Base-by-base conservation (phyloP, 1,140 invertebrate species). In the Pollicipes pollicipes region DNA sequence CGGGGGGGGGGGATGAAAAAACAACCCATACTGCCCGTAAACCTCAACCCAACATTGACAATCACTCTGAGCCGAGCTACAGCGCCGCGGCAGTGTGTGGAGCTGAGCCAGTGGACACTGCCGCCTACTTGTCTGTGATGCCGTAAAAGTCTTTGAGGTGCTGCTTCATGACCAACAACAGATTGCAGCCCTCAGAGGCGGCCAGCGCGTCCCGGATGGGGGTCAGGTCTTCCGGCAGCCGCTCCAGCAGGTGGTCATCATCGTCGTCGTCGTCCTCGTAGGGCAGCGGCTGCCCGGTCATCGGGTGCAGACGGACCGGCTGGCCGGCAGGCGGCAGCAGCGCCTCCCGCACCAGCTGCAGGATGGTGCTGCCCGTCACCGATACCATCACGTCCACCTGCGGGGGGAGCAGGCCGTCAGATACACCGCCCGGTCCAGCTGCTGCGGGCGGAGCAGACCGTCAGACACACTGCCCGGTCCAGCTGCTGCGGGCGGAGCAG, bases 61-160 rank as follows among this genome's bases (percentile, higher is more conserved):
- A n/a, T n/a, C n/a, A n/a, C n/a, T n/a, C n/a, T n/a, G n/a, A n/a
- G n/a, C n/a, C n/a, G n/a, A n/a, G n/a, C n/a, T n/a, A n/a, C n/a
- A n/a, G n/a, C n/a, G n/a, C n/a, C n/a, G n/a, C n/a, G n/a, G n/a
- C n/a, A n/a, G n/a, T n/a, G n/a, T n/a, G n/a, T n/a, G n/a, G n/a
- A n/a, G n/a, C n/a, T n/a, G n/a, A n/a, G n/a, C 35, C 35, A 35
- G 35, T 17, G 6, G 6, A 6, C 31, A 68, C 35, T 17, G 35
- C 35, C 35, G 76, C 83, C 83, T 77, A 90, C 84, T 88, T 86
- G 81, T 98, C 95, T 45, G 90, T 97, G 76, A 98, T 86, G 1
- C 92, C 90, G 81, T 96, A 98, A 72, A 94, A 86, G 75, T 96
- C 91, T 80, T 97, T 97, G 66, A 98, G 81, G 79, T 97, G 93